Evolutionary conservation across 2,113 vertebrate genomes (phyloP), one percentile per base, ranked within the genome.

Genomic region (Corynorhinus townsendii): DNA sequence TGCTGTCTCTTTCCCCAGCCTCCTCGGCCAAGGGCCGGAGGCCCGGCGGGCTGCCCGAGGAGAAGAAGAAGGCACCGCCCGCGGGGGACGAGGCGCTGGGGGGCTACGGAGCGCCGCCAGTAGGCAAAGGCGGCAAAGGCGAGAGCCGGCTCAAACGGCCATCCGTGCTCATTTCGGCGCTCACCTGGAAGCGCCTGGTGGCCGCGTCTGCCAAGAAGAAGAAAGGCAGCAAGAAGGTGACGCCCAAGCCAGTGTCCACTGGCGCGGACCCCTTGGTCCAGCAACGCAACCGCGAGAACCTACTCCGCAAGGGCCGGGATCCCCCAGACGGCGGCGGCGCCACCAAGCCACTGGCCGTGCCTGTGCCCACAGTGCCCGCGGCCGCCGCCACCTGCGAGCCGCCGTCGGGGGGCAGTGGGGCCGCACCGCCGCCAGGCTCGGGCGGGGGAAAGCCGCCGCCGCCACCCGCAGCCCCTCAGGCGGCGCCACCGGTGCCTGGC

Each of bases 151-250:
- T 99, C 82, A 99, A 99, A 79, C 98, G 99, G 19, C 99, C 98
- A 28, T 99, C 99, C 0, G 98, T 99, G 91, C 98, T 99, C 85
- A 99, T 99, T 68, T 99, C 99, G 0, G 99, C 99, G 6, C 98
- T 99, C 8, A 99, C 99, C 54, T 99, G 99, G 98, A 99, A 99
- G 97, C 98, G 99, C 89, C 98, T 99, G 97, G 98, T 99, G 94
- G 98, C 99, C 16, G 98, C 96, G 72, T 99, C 99, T 38, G 98
- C 99, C 89, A 99, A 99, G 98, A 99, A 99, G 98, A 99, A 99
- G 97, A 99, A 98, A 94, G 97, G 92, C 96, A 98, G 98, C 89
- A 99, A 99, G 98, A 99, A 99, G 98, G 99, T 99, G 95, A 99
- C 98, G 96, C 99, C 99, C 86, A 99, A 99, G 72, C 99, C 98